Base-by-base conservation (phyloP, 2,113 vertebrate genomes). In the Bagarius yarrelli region DNA sequence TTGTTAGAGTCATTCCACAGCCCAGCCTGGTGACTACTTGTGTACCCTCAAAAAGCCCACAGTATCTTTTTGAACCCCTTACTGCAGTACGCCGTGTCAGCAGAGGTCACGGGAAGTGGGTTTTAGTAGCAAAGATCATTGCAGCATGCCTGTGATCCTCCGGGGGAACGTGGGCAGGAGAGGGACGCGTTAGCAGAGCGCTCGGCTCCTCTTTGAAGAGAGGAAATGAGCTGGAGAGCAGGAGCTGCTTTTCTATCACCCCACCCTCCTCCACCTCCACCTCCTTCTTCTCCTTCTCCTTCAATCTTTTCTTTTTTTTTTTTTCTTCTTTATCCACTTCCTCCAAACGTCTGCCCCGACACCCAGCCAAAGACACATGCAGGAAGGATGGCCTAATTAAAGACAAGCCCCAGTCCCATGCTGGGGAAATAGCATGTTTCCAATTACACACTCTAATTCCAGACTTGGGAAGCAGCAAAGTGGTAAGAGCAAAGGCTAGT, bases 361-460 rank as follows among this genome's bases (percentile, higher is more conserved):
- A 81, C 69, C 79, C 81, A 72, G 66, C 83, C 67, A 36, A 77
- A 75, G 57, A 83, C 86, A 84, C 80, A 88, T 84, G 63, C 73
- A 76, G 73, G 63, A 64, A 82, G 53, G 80, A 82, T 69, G 80
- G 80, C 80, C 80, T 82, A 82, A 82, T 82, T 82, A 82, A 69
- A 92, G 91, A 91, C 91, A 91, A 88, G 92, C 90, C 80, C 87
- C 86, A 91, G 86, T 93, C 91, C 91, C 91, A 90, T 87, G 87
- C 90, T 89, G 85, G 90, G 70, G 91, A 92, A 92, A 92, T 91
- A 86, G 91, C 90, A 92, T 91, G 91, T 89, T 88, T 90, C 89
- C 91, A 93, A 93, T 93, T 90, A 92, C 89, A 91, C 87, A 66
- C 82, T 85, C 87, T 92, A 91, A 92, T 93, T 93, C 92, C 90